Evolutionary conservation across 2,888 invertebrate genomes (phyloP).

Genomic region (Oxytorus armatus): DNA sequence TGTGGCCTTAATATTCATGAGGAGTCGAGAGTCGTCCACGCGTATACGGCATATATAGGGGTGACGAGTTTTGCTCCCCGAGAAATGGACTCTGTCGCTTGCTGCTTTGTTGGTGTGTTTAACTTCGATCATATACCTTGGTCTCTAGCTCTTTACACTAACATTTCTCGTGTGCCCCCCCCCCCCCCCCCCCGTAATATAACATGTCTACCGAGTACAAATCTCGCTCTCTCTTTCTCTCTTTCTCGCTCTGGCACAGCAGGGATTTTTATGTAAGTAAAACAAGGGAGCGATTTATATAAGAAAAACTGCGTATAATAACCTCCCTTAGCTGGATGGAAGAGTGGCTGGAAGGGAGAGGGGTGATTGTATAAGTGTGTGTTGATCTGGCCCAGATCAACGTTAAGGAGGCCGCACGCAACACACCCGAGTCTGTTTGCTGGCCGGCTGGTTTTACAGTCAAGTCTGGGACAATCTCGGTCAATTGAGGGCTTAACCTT

Average conservation of each 20-base stretch:
- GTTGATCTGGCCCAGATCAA: constrained; percentile 83
- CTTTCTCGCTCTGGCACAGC: constrained; percentile 12
- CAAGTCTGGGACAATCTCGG: constrained; percentile 69
- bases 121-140: constrained; percentile 28
- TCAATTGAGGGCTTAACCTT: constrained; percentile 69
- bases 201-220: constrained; percentile 24
- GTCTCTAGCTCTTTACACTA: neutral
- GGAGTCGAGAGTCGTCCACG: constrained; percentile 48
- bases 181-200: constrained; percentile 5
- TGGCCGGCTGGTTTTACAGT: constrained; percentile 62
- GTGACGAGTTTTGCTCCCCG: constrained; percentile 43
- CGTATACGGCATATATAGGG: constrained; percentile 25
- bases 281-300: constrained; percentile 64
- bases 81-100: constrained; percentile 50
- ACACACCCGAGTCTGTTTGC: constrained; percentile 71
- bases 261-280: constrained; percentile 38
- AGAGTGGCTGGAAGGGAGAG: constrained; percentile 54
- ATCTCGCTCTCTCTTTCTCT: neutral
- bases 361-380: constrained; percentile 57
- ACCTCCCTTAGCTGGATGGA: constrained; percentile 51
- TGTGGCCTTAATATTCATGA: constrained; percentile 57
- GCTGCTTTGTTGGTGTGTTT: constrained; percentile 6
- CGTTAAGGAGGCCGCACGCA: constrained; percentile 80
- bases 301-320: constrained; percentile 71
- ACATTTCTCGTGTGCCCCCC: constrained; percentile 6